A percentile compares a stretch with the other conserved stretches of the same genome.
These are phyloP conservation scores for Nasonovia ribisnigri DNA, from an alignment of 2,888 invertebrate genomes.

Conservation along the genomic window DNA sequence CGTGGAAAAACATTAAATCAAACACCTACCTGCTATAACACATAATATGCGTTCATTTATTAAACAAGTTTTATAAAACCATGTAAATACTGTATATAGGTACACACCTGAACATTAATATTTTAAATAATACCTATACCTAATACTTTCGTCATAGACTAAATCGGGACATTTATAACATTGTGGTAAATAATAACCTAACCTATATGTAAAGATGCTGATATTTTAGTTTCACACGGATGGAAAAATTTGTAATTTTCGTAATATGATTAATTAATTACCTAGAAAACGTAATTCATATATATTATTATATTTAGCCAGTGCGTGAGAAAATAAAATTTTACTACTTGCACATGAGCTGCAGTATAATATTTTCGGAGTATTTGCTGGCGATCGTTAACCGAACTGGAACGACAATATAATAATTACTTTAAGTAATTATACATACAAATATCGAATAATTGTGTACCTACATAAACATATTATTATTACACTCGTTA, in stretches of 20 bases:
- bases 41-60: background rate
- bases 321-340: slow-evolving; percentile 2
- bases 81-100: background rate
- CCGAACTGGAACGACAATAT: background rate
- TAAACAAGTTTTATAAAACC: background rate
- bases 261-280: background rate
- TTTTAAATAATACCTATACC: background rate
- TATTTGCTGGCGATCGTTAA: background rate
- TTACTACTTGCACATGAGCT: background rate
- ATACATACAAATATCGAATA: background rate
- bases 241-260: background rate
- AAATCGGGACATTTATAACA: background rate
- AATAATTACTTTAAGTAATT: slow-evolving; percentile 1
- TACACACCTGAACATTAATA: background rate
- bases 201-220: background rate
- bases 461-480: background rate
- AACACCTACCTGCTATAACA: background rate
- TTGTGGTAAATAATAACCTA: background rate
- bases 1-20: background rate
- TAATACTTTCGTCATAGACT: background rate
- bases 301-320: background rate
- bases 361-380: background rate
- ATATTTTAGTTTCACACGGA: background rate
- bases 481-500: slow-evolving; percentile 14
- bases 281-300: background rate